Conservation (phyloP, 1,140 invertebrate genomes). For the Tetragnatha versicolor region DNA sequence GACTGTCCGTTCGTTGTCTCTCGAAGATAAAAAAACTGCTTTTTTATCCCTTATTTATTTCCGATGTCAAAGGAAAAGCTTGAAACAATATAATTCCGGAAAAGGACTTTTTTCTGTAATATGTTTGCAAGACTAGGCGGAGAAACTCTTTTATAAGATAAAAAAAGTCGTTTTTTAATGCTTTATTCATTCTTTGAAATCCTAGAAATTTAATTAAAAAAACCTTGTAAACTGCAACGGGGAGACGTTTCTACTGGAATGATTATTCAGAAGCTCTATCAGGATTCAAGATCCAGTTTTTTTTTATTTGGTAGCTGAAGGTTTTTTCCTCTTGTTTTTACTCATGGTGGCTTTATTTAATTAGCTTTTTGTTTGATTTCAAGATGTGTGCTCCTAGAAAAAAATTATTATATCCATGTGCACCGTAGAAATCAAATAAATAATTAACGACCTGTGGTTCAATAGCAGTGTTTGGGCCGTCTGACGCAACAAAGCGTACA, state of each 20-base stretch:
- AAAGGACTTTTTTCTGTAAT: constrained; percentile 37
- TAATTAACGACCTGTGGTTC: constrained; percentile 51
- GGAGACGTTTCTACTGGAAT: constrained; percentile 30
- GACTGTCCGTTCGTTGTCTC: constrained; percentile 20
- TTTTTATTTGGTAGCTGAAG: constrained; percentile 4
- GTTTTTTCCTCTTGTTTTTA: constrained; percentile 25
- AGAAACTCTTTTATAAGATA: constrained; percentile 43
- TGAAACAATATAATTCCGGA: constrained; percentile 47
- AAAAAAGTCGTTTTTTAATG: constrained; percentile 39
- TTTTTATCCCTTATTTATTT: constrained; percentile 29
- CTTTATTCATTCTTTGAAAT: constrained; percentile 45
- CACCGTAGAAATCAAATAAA: constrained; percentile 52
- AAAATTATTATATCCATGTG: constrained; percentile 45
- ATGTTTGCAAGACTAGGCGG: constrained; percentile 21
- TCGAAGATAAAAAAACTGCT: background rate
- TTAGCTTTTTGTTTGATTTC: constrained; percentile 53
- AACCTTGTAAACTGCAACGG: background rate
- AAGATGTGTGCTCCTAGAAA: constrained; percentile 19
- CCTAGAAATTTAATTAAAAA: constrained; percentile 49
- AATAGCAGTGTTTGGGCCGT: constrained; percentile 36
- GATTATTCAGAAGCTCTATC: constrained; percentile 33
- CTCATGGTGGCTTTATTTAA: constrained; percentile 51
- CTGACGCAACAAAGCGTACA: constrained; percentile 3
- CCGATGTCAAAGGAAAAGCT: constrained; percentile 14
- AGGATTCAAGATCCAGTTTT: constrained; percentile 2